Conservation (phyloP, 2,113 vertebrate genomes). For the Calypte anna region DNA sequence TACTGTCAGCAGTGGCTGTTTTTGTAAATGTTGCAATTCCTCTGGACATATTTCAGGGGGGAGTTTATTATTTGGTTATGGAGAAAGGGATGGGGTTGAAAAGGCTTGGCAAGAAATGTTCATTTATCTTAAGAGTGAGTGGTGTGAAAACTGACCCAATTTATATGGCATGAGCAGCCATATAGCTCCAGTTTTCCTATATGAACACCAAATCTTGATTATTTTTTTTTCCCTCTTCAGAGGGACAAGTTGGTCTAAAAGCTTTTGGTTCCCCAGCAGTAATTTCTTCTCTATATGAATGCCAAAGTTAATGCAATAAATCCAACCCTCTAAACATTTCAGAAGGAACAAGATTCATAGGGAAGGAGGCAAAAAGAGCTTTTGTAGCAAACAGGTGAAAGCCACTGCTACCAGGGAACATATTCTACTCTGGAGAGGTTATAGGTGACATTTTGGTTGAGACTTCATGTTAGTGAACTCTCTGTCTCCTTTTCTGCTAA, state of each 20-base stretch:
- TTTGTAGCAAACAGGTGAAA: background rate
- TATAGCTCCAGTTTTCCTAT: background rate
- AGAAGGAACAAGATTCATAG: accelerated
- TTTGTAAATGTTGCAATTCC: background rate
- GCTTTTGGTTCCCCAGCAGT: background rate
- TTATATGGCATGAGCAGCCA: background rate
- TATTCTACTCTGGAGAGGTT: background rate
- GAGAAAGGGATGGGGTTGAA: background rate
- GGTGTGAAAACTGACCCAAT: background rate
- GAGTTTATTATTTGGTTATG: background rate
- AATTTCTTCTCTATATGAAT: background rate
- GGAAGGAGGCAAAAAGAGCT: background rate
- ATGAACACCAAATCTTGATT: background rate
- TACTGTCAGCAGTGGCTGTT: background rate
- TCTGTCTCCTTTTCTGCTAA: background rate
- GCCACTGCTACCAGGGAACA: background rate
- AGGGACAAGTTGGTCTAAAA: background rate
- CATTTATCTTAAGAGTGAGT: background rate
- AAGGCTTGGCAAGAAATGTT: background rate
- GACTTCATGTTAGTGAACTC: background rate
- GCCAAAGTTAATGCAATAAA: background rate
- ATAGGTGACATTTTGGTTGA: background rate
- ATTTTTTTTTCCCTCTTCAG: background rate
- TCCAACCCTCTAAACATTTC: background rate
- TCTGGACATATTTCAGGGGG: background rate